Percentiles rank a stretch among this genome's conserved stretches.
Conservation (phyloP, 2,113 vertebrate genomes). For the western clawed frog (Xenopus tropicalis) region UCB_Xtro_10.0 CM004445.2:3804001-3804500, state of each 20-base stretch:
- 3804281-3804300: conserved; percentile 53
- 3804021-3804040: conserved; percentile 42
- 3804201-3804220: conserved; percentile 67
- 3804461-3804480: too few species aligned
- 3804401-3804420: too few species aligned
- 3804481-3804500: too few species aligned
- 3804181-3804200: conserved; percentile 54
- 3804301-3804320: conserved; percentile 6
- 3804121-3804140: conserved; percentile 61
- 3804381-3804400: too few species aligned
- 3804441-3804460: too few species aligned
- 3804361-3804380: too few species aligned
- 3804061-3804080: conserved; percentile 57
- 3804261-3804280: conserved; percentile 47
- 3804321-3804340: background rate
- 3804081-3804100: conserved; percentile 58
- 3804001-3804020: conserved; percentile 30
- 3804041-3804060: conserved; percentile 56
- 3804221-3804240: conserved; percentile 42
- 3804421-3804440: too few species aligned
- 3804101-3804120: conserved; percentile 66
- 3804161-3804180: conserved; percentile 56
- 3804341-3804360: too few species aligned
- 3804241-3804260: conserved; percentile 51
- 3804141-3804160: conserved; percentile 50